phyloP scores from a whole-genome alignment of 2,888 invertebrate species.

The Nemoura dubitans region DNA sequence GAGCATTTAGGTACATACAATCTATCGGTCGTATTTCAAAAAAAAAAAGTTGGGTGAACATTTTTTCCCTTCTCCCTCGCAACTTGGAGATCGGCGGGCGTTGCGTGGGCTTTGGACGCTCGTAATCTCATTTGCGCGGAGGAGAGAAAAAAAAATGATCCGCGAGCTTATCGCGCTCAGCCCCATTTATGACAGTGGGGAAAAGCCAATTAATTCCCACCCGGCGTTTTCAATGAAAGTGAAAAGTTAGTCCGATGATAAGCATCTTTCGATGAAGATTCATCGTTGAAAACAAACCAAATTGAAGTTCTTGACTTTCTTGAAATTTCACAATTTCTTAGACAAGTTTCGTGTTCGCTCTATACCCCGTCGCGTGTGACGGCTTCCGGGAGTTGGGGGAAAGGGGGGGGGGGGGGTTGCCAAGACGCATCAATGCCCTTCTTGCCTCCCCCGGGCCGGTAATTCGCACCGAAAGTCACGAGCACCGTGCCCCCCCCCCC shows the following conservation, averaged over 20 bases:
- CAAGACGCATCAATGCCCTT: not conserved
- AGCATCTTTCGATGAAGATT: conserved; percentile 27
- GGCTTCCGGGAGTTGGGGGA: not conserved
- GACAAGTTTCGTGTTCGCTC: not conserved
- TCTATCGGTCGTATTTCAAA: not conserved
- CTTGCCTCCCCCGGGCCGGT: not conserved
- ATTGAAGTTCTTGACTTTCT: not conserved
- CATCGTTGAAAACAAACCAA: not conserved
- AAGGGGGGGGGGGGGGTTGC: too few species aligned
- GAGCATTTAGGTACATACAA: not conserved
- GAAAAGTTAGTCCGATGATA: conserved; percentile 18
- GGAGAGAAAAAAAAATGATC: conserved; percentile 20
- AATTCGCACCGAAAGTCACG: not conserved
- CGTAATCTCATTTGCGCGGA: conserved; percentile 19
- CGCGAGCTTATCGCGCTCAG: not conserved
- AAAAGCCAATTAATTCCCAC: conserved; percentile 14
- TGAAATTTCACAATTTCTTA: not conserved
- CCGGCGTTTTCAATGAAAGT: conserved; percentile 26
- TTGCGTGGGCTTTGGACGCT: not conserved
- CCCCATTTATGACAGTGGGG: not conserved
- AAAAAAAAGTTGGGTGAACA: not conserved
- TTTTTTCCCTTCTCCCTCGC: not conserved
- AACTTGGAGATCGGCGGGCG: not conserved
- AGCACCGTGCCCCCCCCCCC: not conserved
- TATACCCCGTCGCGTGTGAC: not conserved